Evolutionary conservation across 2,888 invertebrate species (phyloP).

Genomic region (Sesamia inferens): DNA sequence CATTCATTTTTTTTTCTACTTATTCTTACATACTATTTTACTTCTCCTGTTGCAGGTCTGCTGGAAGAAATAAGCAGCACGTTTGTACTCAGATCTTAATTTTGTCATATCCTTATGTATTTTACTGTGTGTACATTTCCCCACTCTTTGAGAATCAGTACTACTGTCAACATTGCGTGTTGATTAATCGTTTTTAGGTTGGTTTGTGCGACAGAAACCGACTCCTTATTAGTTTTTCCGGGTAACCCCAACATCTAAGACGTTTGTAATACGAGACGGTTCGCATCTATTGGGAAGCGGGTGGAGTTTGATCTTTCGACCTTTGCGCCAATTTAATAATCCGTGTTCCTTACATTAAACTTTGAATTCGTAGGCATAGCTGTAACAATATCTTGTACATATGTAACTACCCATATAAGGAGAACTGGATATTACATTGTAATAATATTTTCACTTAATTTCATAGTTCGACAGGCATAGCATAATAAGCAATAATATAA

Average conservation of each 20-base stretch:
- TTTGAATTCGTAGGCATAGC: too few relatives aligned
- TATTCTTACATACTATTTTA: too few relatives aligned
- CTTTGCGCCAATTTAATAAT: background rate
- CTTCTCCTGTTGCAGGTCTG: too few relatives aligned
- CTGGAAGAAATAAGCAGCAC: too few relatives aligned
- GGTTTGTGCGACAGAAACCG: background rate
- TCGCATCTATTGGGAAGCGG: background rate
- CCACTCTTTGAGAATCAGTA: background rate
- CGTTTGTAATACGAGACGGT: conserved; percentile 1
- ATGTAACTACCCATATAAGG: too few relatives aligned
- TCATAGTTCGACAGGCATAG: background rate
- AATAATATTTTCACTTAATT: background rate
- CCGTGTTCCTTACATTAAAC: background rate
- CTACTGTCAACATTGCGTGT: background rate
- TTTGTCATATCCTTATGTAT: too few relatives aligned
- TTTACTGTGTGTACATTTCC: too few relatives aligned
- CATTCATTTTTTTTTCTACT: too few relatives aligned
- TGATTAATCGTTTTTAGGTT: background rate
- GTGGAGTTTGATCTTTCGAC: background rate
- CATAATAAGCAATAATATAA: background rate
- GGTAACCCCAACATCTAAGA: background rate
- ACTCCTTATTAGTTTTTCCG: conserved; percentile 13
- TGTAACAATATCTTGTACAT: too few relatives aligned
- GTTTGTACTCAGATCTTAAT: too few relatives aligned
- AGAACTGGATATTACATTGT: background rate